These are phyloP conservation scores for Tupaia tana DNA, from an alignment of 2,113 vertebrate genomes.

Conservation along the genomic window DNA sequence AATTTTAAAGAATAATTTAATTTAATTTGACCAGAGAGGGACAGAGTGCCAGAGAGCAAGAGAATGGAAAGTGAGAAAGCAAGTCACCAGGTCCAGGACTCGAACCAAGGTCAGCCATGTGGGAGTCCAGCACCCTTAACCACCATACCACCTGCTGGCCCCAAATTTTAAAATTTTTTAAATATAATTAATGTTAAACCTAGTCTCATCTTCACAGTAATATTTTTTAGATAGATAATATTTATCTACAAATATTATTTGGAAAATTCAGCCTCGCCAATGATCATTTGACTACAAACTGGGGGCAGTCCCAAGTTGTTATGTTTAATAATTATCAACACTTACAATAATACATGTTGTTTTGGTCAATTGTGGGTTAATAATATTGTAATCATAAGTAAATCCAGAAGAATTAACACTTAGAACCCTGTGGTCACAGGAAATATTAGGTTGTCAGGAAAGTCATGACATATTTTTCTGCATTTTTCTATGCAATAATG, in stretches of 20 bases:
- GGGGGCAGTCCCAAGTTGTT: background rate
- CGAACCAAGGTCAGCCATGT: no score
- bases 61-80: no score
- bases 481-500: no score
- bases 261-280: background rate
- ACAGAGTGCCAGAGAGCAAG: no score
- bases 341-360: conserved; percentile 40
- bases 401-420: conserved; percentile 48
- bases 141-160: no score
- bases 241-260: conserved; percentile 10
- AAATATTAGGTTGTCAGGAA: background rate
- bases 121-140: no score
- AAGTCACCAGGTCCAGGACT: no score
- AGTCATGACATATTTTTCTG: no score
- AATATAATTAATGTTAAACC: conserved; percentile 14
- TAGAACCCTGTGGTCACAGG: background rate
- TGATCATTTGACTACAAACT: background rate
- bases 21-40: no score
- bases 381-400: conserved; percentile 41
- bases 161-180: no score
- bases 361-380: conserved; percentile 33
- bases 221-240: background rate
- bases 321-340: conserved; percentile 43
- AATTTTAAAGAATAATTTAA: no score
- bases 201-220: background rate